phyloP scores from a whole-genome alignment of 2,888 invertebrate species.

The Lacanobia wlatinum region DNA sequence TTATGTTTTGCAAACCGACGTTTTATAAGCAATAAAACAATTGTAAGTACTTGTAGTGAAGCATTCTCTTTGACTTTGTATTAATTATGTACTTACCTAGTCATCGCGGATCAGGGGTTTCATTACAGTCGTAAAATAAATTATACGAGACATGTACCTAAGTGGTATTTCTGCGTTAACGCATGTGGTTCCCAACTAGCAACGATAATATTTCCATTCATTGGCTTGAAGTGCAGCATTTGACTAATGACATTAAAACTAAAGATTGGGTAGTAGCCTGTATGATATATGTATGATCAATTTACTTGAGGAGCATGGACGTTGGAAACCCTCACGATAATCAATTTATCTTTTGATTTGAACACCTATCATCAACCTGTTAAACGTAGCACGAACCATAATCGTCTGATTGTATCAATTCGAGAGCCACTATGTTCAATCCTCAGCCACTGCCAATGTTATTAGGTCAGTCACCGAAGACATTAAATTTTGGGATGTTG shows the following conservation, averaged over 20 bases:
- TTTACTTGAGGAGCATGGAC: background rate
- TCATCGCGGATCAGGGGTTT: background rate
- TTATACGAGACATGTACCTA: background rate
- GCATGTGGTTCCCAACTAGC: background rate
- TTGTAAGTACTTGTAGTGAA: conserved; percentile 31
- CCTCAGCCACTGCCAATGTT: background rate
- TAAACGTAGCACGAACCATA: background rate
- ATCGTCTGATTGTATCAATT: background rate
- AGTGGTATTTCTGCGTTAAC: background rate
- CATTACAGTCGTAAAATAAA: background rate
- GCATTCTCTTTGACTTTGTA: conserved; percentile 27
- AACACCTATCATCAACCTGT: background rate
- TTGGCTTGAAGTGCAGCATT: background rate
- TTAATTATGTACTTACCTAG: conserved; percentile 5
- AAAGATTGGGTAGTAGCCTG: too few species aligned
- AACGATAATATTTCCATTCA: background rate
- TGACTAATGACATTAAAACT: background rate
- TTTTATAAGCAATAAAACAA: conserved; percentile 55
- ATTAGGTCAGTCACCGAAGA: too few species aligned
- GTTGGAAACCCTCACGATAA: background rate
- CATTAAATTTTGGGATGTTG: too few species aligned
- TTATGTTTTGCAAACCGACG: conserved; percentile 53
- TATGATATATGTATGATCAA: too few species aligned
- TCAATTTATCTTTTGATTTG: background rate
- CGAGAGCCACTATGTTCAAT: background rate